Conservation (phyloP, 2,113 vertebrate species). For the Fukomys damarensis region DNA sequence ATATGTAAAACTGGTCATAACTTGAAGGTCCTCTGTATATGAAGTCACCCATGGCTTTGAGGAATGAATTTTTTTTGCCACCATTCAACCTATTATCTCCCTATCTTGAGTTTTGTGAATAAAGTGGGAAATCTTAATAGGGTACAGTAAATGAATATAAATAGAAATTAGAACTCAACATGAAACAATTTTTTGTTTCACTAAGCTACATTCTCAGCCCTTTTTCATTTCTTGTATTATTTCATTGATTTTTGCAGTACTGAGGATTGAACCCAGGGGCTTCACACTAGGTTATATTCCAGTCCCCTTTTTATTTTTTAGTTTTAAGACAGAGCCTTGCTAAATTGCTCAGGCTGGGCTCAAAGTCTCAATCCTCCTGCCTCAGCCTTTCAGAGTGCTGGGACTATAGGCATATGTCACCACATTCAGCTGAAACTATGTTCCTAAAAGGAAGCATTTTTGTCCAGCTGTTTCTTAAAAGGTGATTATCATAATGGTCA, state of each 20-base stretch:
- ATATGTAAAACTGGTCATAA: too few relatives aligned
- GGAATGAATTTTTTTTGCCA: constrained; percentile 12
- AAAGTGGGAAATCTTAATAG: constrained; percentile 21
- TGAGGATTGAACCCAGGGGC: too few relatives aligned
- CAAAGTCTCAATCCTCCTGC: not conserved
- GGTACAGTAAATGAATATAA: not conserved
- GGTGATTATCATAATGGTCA: not conserved
- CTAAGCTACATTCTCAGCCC: too few relatives aligned
- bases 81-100: not conserved
- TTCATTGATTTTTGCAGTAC: too few relatives aligned
- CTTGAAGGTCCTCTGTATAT: not conserved
- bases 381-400: not conserved
- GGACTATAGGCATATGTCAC: not conserved
- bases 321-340: too few relatives aligned
- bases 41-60: not conserved
- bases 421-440: not conserved
- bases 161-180: not conserved
- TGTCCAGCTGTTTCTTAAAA: constrained; percentile 24
- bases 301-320: too few relatives aligned
- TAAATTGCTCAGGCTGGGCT: too few relatives aligned
- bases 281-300: too few relatives aligned
- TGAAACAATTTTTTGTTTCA: not conserved
- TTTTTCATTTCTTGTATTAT: too few relatives aligned
- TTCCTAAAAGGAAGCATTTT: not conserved
- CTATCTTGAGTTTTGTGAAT: not conserved